These are phyloP conservation scores for Mus spretus DNA, from an alignment of 2,797 vertebrate species.

Conservation along the genomic window DNA sequence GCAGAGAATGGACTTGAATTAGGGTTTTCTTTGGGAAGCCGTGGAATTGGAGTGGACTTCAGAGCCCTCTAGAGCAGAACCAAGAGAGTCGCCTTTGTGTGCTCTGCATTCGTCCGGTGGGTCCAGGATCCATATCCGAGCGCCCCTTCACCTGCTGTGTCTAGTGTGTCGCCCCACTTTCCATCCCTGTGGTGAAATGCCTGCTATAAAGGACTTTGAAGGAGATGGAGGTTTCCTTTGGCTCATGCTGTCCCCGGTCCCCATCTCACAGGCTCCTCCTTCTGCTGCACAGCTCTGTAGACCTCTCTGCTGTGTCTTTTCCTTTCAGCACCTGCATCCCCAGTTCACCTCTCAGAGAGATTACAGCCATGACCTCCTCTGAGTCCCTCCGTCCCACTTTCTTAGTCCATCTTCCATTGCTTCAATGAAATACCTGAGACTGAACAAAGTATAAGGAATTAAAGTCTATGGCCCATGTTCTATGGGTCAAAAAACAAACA, in stretches of 20 bases:
- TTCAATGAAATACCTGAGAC: background rate
- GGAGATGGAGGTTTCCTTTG: background rate
- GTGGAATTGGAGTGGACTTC: background rate
- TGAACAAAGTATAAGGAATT: background rate
- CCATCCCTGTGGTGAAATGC: background rate
- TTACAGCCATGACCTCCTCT: background rate
- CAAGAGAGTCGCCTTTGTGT: background rate
- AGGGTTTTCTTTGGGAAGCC: background rate
- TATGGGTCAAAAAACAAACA: background rate
- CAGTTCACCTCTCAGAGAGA: background rate
- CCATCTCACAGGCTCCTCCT: background rate
- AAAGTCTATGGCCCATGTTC: background rate
- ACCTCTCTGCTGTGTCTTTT: background rate
- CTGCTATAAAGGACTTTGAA: background rate
- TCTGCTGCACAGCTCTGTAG: background rate
- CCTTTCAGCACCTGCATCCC: background rate
- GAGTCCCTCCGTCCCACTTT: background rate
- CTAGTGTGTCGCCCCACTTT: background rate
- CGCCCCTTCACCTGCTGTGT: background rate
- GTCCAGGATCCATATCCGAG: too few relatives aligned
- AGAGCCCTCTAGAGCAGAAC: background rate
- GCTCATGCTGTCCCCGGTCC: too few relatives aligned
- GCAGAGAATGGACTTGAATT: background rate
- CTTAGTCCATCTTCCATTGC: background rate
- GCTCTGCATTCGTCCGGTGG: background rate